Percentiles rank a stretch among this genome's conserved stretches.
phyloP scores from a whole-genome alignment of 1,140 invertebrate species.

The Aphaenogaster rudis region DNA sequence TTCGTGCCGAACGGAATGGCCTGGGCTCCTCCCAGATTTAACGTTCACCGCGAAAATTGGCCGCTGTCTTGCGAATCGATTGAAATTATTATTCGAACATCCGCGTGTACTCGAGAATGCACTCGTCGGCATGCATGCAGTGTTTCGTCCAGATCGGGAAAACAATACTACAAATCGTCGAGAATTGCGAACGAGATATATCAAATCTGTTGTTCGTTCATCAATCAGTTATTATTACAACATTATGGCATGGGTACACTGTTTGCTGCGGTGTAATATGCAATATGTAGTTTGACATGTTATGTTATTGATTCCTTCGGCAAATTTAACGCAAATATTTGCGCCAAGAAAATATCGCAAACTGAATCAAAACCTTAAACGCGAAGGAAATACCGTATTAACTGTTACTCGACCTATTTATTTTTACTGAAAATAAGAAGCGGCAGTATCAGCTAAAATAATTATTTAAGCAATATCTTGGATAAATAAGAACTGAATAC shows the following conservation, averaged over 20 bases:
- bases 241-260: not conserved
- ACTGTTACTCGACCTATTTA: not conserved
- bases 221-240: slow-evolving; percentile 21
- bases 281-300: slow-evolving; percentile 5
- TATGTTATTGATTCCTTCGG: slow-evolving; percentile 8
- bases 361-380: slow-evolving; percentile 21
- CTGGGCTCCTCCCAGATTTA: not conserved
- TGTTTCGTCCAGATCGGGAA: not conserved
- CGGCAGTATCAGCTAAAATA: slow-evolving; percentile 1
- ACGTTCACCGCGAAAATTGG: slow-evolving; percentile 40
- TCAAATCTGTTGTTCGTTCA: not conserved
- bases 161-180: not conserved
- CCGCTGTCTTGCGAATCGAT: slow-evolving; percentile 42
- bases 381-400: not conserved
- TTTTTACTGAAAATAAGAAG: not conserved
- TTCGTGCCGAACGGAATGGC: slow-evolving; percentile 33
- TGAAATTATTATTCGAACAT: slow-evolving; percentile 47
- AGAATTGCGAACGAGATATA: not conserved
- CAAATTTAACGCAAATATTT: slow-evolving; percentile 48
- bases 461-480: slow-evolving; percentile 23
- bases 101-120: not conserved
- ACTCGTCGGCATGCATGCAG: not conserved
- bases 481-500: slow-evolving; percentile 10
- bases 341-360: slow-evolving; percentile 7
- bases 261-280: not conserved